Evolutionary conservation across 2,888 invertebrate genomes (phyloP).

Genomic region (Agrotis clavis): DNA sequence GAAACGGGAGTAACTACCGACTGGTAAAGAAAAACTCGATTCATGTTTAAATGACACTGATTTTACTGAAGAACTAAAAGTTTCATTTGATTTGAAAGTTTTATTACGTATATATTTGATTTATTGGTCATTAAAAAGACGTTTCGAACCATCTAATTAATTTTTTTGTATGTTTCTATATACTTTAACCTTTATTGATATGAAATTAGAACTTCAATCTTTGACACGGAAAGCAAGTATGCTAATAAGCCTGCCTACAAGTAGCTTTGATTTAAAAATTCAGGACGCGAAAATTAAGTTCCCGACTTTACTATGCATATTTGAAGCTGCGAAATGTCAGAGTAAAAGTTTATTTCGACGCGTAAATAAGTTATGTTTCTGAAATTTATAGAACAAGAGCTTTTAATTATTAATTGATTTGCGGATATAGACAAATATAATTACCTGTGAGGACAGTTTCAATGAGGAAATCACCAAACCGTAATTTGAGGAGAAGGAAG

Average conservation of each 20-base stretch:
- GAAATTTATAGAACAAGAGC: constrained; percentile 7
- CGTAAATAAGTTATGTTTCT: constrained; percentile 33
- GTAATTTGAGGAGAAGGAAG: too few species aligned
- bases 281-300: constrained; percentile 43
- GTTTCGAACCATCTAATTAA: too few species aligned
- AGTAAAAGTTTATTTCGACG: constrained; percentile 31
- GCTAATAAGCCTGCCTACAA: constrained; percentile 43
- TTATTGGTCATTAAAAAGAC: constrained; percentile 10
- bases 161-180: too few species aligned
- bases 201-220: constrained; percentile 18
- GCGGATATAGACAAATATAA: too few species aligned
- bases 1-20: constrained; percentile 62
- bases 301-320: constrained; percentile 46
- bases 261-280: constrained; percentile 43
- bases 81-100: constrained; percentile 11
- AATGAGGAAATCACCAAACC: background rate
- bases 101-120: constrained; percentile 14
- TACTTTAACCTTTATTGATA: constrained; percentile 1
- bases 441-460: too few species aligned
- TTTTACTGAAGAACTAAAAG: constrained; percentile 39
- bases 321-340: constrained; percentile 28
- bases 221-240: constrained; percentile 46
- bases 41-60: constrained; percentile 57
- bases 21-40: constrained; percentile 60
- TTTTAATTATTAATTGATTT: background rate